Base-by-base conservation (phyloP, 2,888 invertebrate species). In the Lithophane leautieri region DNA sequence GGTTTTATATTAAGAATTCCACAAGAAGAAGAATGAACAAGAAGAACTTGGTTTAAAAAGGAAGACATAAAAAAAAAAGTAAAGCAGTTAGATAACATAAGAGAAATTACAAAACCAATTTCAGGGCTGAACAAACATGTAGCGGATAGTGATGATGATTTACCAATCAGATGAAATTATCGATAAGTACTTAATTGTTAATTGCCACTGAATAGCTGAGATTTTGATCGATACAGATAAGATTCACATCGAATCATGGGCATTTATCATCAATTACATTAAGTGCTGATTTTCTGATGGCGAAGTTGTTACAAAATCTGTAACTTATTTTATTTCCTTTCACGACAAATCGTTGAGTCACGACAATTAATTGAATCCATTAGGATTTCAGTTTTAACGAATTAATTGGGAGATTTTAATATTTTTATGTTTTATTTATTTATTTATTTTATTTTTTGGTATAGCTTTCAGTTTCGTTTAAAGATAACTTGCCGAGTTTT, bases 251-350 rank as follows among this genome's bases (percentile, higher is more conserved):
- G 78, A 73, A 25, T 50, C 34, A 14, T 40, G 60, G 74, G 82
- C 19, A 78, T 82, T 83, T 85, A 74, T 73, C 67, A 61, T 80
- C 58, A 56, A 47, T 67, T 67, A 62, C 68, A 25, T 22, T 85
- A 73, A 86, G 84, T 86, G 74, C 70, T 44, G 67, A 71, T 76
- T 40, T 82, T 40, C 63, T 50, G 68, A 73, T 72, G 28, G 22
- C 40, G 28, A 63, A 58, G 9, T 65, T 76, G 54, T 66, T 75
- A 56, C 50, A 56, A 79, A 70, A 68, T 69, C 58, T 70, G 50
- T 47, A 77, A 75, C 65, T 81, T 58, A 73, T 58, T 78, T 81
- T 56, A 72, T 58, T 78, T 81, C 81, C 84, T 84, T 82, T 86
- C 82, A 68, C 77, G 52, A 76, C 4, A 28, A 82, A 60, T 50